A percentile compares a stretch with the other conserved stretches of the same genome.
These are phyloP conservation scores for Lagorchestes hirsutus DNA, from an alignment of 2,797 vertebrate species.

Conservation along the genomic window DNA sequence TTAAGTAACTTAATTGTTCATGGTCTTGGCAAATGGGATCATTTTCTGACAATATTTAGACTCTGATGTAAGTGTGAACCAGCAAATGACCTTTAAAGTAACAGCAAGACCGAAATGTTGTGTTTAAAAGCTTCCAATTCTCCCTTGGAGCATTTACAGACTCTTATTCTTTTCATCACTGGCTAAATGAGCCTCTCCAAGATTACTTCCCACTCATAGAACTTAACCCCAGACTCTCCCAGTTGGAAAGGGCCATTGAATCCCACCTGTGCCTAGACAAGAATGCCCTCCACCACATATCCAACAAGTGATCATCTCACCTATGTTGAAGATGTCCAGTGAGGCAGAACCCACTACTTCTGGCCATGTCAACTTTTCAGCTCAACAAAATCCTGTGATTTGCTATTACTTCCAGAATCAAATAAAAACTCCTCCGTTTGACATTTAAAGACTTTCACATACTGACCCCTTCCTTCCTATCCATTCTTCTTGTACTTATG, in stretches of 20 bases:
- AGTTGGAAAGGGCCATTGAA: background rate
- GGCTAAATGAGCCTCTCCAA: slow-evolving; percentile 41
- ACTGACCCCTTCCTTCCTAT: background rate
- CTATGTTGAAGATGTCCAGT: background rate
- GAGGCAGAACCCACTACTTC: background rate
- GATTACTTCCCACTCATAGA: slow-evolving; percentile 38
- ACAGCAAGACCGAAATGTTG: slow-evolving; percentile 66
- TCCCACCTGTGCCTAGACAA: background rate
- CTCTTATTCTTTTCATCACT: slow-evolving; percentile 59
- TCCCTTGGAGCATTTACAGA: slow-evolving; percentile 66
- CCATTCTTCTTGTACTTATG: background rate
- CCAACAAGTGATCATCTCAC: background rate
- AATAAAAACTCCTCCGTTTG: background rate
- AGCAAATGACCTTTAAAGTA: slow-evolving; percentile 79
- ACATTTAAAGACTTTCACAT: background rate
- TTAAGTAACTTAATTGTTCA: slow-evolving; percentile 72
- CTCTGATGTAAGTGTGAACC: slow-evolving; percentile 81
- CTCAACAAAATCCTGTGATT: background rate
- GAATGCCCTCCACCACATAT: background rate
- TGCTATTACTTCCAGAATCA: background rate
- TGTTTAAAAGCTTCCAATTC: slow-evolving; percentile 73
- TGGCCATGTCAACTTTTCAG: background rate
- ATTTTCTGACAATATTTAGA: slow-evolving; percentile 79
- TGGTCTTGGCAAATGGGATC: slow-evolving; percentile 74
- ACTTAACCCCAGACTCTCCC: slow-evolving; percentile 25